Evolutionary conservation across 2,797 vertebrate genomes (phyloP), one percentile per base, ranked within the genome.

Genomic region (Myotis vivesi): DNA sequence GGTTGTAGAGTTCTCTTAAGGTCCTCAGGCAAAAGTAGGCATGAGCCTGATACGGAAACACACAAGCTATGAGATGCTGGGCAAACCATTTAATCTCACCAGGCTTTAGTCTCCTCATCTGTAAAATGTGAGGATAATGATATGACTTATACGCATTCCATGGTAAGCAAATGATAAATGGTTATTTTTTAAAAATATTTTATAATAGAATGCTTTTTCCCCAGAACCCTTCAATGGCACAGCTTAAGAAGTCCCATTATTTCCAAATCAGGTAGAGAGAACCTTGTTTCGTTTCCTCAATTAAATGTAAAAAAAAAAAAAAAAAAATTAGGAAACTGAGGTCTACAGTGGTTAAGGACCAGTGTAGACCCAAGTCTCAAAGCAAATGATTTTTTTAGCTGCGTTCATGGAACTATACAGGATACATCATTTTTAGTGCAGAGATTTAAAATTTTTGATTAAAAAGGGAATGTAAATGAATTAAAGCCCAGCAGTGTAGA

Each of bases 391-490:
- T 94, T 92, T 51, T 64, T 64, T 64, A 75, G 49, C 28, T 75
- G 55, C 83, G 41, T 62, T 19, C 28, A 25, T 30, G 44, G 10
- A 87, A 20, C 41, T 55, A 20, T 55, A 76, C 49, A 72, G 49
- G 53, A 89, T 20, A n/a, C 20, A 44, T 75, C 44, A 77, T 55
- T 73, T 93, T 76, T 68, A 59, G 20, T 73, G 79, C 33, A 94
- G 77, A 46, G n/a, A 38, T 94, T 81, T 76, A 53, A 86, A 72
- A 15, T 0, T 38, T 93, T 82, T 96, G 44, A 83, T 80, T 90
- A 68, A 46, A 87, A 84, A 86, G 49, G 36, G 23, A 64, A 89
- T 84, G 57, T 73, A 96, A 89, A 76, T 90, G 93, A 89, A 86
- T 77, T 72, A 90, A 75, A 94, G 23, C 13, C 46, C 33, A 69